Conservation (phyloP, 2,888 invertebrate genomes). For the Pelosia muscerda region DNA sequence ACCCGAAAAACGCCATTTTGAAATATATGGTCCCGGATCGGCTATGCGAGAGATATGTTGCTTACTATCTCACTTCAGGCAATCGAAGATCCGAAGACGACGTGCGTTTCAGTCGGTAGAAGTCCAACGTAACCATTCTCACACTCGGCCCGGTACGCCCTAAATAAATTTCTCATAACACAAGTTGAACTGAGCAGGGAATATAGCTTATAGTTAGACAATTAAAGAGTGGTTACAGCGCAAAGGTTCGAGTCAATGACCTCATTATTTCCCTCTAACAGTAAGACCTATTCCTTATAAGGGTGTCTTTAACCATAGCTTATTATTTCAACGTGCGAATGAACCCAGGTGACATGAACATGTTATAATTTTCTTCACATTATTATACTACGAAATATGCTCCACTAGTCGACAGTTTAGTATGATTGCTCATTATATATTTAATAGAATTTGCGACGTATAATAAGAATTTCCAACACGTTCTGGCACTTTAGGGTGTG, state of each 20-base stretch:
- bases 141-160: too few relatives aligned
- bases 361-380: background rate
- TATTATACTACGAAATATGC: background rate
- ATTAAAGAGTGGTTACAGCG: too few relatives aligned
- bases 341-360: constrained; percentile 44
- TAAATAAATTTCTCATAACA: background rate
- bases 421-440: background rate
- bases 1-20: too few relatives aligned
- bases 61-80: too few relatives aligned
- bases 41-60: too few relatives aligned
- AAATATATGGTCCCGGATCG: too few relatives aligned
- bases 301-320: constrained; percentile 9
- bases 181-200: too few relatives aligned
- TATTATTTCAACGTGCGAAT: constrained; percentile 52
- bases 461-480: background rate
- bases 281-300: constrained; percentile 10
- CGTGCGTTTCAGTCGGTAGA: too few relatives aligned
- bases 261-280: constrained; percentile 5
- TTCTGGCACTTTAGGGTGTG: background rate
- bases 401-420: background rate
- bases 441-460: background rate
- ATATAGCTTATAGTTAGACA: too few relatives aligned
- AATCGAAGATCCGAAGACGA: too few relatives aligned
- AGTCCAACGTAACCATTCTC: too few relatives aligned
- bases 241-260: too few relatives aligned